Percentiles rank a stretch among this genome's conserved stretches.
Conservation (phyloP, 2,888 invertebrate species). For the Orthosia cruda region DNA sequence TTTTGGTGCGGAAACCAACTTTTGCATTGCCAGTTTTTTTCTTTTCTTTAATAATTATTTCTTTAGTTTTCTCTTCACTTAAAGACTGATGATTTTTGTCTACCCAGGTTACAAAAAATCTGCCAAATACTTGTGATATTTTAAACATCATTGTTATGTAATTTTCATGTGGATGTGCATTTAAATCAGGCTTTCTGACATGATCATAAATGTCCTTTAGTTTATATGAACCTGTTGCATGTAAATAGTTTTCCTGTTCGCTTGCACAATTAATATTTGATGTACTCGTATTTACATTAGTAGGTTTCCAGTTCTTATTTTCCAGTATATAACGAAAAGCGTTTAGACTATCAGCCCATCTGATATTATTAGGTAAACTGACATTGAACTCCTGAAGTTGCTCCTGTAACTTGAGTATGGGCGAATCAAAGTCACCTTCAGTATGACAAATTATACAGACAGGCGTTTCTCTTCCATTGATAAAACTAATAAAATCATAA, state of each 20-base stretch:
- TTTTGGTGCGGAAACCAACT: constrained; percentile 5
- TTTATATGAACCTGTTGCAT: not conserved
- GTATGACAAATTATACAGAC: constrained; percentile 33
- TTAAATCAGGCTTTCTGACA: constrained; percentile 4
- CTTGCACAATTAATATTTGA: constrained; percentile 3
- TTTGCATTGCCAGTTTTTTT: constrained; percentile 9
- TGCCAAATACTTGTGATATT: constrained; percentile 36
- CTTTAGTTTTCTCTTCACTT: constrained; percentile 4
- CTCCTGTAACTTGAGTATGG: constrained; percentile 29
- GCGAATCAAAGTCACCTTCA: constrained; percentile 19
- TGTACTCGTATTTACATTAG: not conserved
- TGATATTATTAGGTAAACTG: constrained; percentile 41
- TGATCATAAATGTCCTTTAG: constrained; percentile 33
- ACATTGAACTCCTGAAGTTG: constrained; percentile 43
- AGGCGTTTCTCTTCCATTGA: constrained; percentile 36
- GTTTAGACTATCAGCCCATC: constrained; percentile 34
- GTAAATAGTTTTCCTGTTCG: not conserved
- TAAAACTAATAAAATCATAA: constrained; percentile 36
- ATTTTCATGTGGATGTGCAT: constrained; percentile 11
- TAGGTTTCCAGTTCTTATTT: constrained; percentile 46
- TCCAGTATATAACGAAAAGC: constrained; percentile 44
- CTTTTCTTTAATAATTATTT: constrained; percentile 1
- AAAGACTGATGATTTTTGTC: constrained; percentile 37
- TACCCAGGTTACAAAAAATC: constrained; percentile 30
- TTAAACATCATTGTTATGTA: constrained; percentile 37